These are phyloP conservation scores for Urocitellus parryii DNA, from an alignment of 2,113 vertebrate species.

Conservation along the genomic window DNA sequence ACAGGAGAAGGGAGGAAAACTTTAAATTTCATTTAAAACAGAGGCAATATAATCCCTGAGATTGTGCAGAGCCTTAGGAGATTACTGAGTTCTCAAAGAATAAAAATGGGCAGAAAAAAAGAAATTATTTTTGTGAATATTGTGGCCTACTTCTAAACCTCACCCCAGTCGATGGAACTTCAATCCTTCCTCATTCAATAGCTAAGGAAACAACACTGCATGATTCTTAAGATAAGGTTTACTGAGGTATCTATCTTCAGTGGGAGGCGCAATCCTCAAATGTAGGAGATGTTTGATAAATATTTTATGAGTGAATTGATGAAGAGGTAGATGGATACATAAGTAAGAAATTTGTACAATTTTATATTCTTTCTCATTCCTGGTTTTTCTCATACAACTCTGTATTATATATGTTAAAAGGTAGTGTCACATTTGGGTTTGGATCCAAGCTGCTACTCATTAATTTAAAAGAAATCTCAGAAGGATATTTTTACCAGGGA, in stretches of 20 bases:
- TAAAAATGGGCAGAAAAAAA: not conserved
- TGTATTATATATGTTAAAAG: not conserved
- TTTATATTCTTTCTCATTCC: not conserved
- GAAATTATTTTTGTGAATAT: not conserved
- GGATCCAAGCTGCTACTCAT: not conserved
- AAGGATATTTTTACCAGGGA: not conserved
- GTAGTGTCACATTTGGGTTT: not conserved
- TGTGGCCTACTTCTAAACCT: not conserved
- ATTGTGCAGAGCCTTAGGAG: not conserved
- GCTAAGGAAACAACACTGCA: not conserved
- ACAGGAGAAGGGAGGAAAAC: not conserved
- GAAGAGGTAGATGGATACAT: not conserved
- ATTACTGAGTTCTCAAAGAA: not conserved
- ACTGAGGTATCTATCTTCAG: not conserved
- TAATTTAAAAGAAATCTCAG: constrained; percentile 25
- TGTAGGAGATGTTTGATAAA: not conserved
- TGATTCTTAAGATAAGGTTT: not conserved
- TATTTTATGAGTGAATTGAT: not conserved
- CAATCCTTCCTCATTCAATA: not conserved
- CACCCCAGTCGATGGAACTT: not conserved
- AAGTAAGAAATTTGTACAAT: not conserved
- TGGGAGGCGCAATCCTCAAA: not conserved
- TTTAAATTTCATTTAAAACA: not conserved
- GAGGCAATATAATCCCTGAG: not conserved
- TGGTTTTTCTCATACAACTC: constrained; percentile 28